Base-by-base conservation (phyloP, 2,888 invertebrate genomes). In the Amblyjoppa proteus region DNA sequence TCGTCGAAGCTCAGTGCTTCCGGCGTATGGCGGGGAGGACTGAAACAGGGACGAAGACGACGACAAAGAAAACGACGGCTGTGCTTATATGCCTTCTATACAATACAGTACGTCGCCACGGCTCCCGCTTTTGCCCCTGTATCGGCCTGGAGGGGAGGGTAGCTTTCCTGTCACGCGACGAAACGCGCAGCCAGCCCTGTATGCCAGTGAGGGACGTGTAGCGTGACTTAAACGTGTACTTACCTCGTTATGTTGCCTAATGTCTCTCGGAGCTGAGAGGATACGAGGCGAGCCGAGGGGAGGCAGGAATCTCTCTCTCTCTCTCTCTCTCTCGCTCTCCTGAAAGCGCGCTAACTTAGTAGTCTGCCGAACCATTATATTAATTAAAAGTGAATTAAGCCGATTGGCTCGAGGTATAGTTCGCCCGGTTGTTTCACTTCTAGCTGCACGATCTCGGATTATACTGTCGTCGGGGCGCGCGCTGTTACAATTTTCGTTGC, bases 331-430 rank as follows among this genome's bases (percentile, higher is more conserved):
- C 53, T 85, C 71, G 61, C 79, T 79, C 75, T 70, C 53, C 6
- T 31, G 75, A 49, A 79, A 70, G 68, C 79, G 80, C 56, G 68
- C 45, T 69, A 56, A 69, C 73, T 80, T 81, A 64, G 34, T 34
- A 64, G 74, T 71, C 80, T 80, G 85, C 87, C 77, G 70, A 88
- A 87, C 90, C 91, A 92, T 91, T 91, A 91, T 86, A 90, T 90
- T 92, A 92, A 92, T 92, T 91, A 92, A 92, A 89, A 79, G 85
- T 88, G 90, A 90, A 91, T 92, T 88, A 90, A 88, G 87, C 90
- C 90, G 91, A 92, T 91, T 90, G 89, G 83, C 64, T 70, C 81
- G 66, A 51, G 58, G 58, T 58, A 58, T 28, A 58, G 58, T 58
- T 58, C 28, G 13, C 25, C 28, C 11, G 87, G 73, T 84, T 79